Percentiles rank a stretch among this genome's conserved stretches.
Conservation (phyloP, 2,888 invertebrate species). For the Lypha dubia region DNA sequence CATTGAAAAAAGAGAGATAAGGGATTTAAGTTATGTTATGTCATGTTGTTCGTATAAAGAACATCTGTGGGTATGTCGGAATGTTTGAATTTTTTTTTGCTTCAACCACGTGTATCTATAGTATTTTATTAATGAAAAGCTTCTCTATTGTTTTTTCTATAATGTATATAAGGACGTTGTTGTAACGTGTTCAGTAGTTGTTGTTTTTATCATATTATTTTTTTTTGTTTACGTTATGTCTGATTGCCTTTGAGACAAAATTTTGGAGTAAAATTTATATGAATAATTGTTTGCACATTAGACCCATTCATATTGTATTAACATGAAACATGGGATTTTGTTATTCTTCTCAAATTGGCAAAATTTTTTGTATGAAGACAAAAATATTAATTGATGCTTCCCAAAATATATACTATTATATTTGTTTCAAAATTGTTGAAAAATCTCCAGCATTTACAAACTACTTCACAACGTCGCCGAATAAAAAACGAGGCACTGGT, state of each 20-base stretch:
- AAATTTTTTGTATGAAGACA: too few relatives aligned
- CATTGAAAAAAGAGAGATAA: background rate
- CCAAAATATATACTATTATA: too few relatives aligned
- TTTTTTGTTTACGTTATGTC: slow-evolving; percentile 50
- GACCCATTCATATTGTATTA: too few relatives aligned
- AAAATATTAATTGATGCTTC: too few relatives aligned
- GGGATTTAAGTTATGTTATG: background rate
- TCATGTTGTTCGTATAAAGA: background rate
- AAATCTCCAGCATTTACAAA: too few relatives aligned
- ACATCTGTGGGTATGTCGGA: background rate
- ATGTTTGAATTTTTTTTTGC: background rate
- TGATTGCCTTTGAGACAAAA: slow-evolving; percentile 39
- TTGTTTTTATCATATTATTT: background rate
- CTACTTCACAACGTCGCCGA: too few relatives aligned
- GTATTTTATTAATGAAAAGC: slow-evolving; percentile 58
- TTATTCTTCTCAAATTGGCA: too few relatives aligned
- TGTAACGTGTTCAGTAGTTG: background rate
- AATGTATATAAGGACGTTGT: too few relatives aligned
- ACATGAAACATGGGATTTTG: background rate
- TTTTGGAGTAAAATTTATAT: slow-evolving; percentile 42
- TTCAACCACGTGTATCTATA: slow-evolving; percentile 48
- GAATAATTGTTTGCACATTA: background rate
- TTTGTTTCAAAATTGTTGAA: too few relatives aligned
- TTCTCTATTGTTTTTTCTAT: slow-evolving; percentile 13
- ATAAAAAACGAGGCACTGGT: too few relatives aligned